Evolutionary conservation across 2,888 invertebrate species (phyloP).

Genomic region (Acleris laterana): DNA sequence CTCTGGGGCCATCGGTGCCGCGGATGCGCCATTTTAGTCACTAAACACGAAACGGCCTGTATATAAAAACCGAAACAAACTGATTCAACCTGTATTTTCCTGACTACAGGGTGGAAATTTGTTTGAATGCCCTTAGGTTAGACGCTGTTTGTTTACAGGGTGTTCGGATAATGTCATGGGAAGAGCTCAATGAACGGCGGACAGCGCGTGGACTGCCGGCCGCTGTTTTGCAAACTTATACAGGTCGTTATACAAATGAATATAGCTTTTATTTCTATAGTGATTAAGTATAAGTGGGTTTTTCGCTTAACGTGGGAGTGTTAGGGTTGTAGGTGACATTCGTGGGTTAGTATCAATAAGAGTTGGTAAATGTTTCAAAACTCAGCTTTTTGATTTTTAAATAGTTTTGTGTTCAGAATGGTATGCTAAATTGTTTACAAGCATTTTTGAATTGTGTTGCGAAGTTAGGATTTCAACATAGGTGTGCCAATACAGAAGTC

Average conservation of each 20-base stretch:
- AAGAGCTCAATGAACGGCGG: slow-evolving; percentile 83
- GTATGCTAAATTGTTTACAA: too few species aligned
- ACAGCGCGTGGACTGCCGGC: slow-evolving; percentile 80
- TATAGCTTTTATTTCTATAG: slow-evolving; percentile 50
- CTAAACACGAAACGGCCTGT: slow-evolving; percentile 49
- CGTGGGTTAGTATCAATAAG: slow-evolving; percentile 62
- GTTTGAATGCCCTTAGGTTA: slow-evolving; percentile 33
- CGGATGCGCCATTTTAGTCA: slow-evolving; percentile 76
- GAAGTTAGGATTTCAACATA: too few species aligned
- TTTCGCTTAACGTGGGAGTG: slow-evolving; percentile 40
- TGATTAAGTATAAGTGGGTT: slow-evolving; percentile 47
- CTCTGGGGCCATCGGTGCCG: slow-evolving; percentile 82
- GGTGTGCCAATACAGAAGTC: too few species aligned
- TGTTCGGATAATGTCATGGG: slow-evolving; percentile 81
- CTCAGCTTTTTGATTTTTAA: background rate
- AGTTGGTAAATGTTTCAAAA: slow-evolving; percentile 51
- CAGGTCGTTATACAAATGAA: slow-evolving; percentile 51
- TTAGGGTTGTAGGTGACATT: slow-evolving; percentile 50
- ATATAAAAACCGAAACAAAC: background rate
- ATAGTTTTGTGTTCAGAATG: too few species aligned
- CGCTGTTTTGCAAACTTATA: slow-evolving; percentile 66
- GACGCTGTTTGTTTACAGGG: slow-evolving; percentile 52
- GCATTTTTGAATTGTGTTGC: too few species aligned
- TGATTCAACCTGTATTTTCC: slow-evolving; percentile 35
- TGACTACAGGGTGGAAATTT: slow-evolving; percentile 36